Evolutionary conservation across 2,888 invertebrate species (phyloP).

Genomic region (Phaedon cochleariae): DNA sequence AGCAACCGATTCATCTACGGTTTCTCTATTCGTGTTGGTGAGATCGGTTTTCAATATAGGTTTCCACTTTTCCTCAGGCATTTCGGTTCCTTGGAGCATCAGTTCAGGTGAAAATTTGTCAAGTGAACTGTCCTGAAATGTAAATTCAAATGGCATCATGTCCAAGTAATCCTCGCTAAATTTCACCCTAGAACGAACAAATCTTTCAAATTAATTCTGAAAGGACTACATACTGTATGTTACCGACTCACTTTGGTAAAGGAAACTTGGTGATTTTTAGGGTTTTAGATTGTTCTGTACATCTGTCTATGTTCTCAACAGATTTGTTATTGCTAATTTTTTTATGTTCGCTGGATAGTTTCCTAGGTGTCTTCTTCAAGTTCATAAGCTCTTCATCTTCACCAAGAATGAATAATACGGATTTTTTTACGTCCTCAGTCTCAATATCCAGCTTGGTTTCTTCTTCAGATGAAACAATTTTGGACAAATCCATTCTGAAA

Average conservation of each 20-base stretch:
- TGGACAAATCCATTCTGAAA: constrained; percentile 14
- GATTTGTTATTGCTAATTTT: neutral
- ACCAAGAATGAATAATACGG: constrained; percentile 75
- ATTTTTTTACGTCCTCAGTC: constrained; percentile 49
- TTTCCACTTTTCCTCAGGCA: constrained; percentile 70
- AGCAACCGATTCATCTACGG: constrained; percentile 79
- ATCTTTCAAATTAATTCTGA: neutral
- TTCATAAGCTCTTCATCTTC: constrained; percentile 75
- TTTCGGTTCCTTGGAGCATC: constrained; percentile 76
- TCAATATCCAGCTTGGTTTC: constrained; percentile 14
- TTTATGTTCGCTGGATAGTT: constrained; percentile 3
- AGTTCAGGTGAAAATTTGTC: constrained; percentile 78
- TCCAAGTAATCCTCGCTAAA: constrained; percentile 24
- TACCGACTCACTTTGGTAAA: constrained; percentile 30
- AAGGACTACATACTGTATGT: neutral
- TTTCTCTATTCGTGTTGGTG: constrained; percentile 65
- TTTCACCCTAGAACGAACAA: constrained; percentile 33
- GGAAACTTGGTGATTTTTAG: constrained; percentile 32
- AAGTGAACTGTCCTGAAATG: constrained; percentile 67
- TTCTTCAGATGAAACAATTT: constrained; percentile 18
- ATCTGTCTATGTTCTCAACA: neutral
- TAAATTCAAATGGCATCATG: constrained; percentile 32
- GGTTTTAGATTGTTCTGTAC: neutral
- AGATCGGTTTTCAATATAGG: constrained; percentile 65
- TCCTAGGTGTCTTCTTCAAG: constrained; percentile 63